Conservation (phyloP, 1,140 invertebrate species). For the Eubasilissa regina region DNA sequence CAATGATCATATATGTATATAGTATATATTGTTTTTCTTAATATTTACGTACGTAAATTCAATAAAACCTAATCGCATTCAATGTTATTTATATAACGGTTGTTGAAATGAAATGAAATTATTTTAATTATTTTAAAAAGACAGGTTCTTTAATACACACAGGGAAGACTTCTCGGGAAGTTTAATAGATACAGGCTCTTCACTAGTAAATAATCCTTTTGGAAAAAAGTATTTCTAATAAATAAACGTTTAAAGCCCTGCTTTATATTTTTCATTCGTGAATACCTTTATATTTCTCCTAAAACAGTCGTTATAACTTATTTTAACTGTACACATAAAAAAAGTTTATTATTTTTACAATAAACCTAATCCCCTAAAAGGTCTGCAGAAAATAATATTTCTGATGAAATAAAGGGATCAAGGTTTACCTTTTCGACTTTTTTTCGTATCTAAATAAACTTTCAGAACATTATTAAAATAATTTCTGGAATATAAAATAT, state of each 20-base stretch:
- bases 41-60: too few relatives aligned
- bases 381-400: constrained; percentile 32
- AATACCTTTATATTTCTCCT: constrained; percentile 18
- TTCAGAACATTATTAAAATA: not conserved
- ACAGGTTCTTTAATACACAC: too few relatives aligned
- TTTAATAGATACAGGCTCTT: too few relatives aligned
- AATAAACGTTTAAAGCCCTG: constrained; percentile 16
- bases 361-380: constrained; percentile 36
- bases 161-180: too few relatives aligned
- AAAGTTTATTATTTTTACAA: constrained; percentile 39
- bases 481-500: not conserved
- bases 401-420: constrained; percentile 30
- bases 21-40: too few relatives aligned
- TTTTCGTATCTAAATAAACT: not conserved
- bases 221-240: not conserved
- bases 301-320: constrained; percentile 24
- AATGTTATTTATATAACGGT: too few relatives aligned
- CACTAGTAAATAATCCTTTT: too few relatives aligned
- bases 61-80: too few relatives aligned
- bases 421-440: not conserved
- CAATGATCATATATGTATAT: too few relatives aligned
- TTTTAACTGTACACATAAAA: not conserved
- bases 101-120: too few relatives aligned
- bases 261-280: constrained; percentile 2
- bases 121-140: too few relatives aligned